phyloP scores from a whole-genome alignment of 2,888 invertebrate genomes.

The Mystacides longicornis region DNA sequence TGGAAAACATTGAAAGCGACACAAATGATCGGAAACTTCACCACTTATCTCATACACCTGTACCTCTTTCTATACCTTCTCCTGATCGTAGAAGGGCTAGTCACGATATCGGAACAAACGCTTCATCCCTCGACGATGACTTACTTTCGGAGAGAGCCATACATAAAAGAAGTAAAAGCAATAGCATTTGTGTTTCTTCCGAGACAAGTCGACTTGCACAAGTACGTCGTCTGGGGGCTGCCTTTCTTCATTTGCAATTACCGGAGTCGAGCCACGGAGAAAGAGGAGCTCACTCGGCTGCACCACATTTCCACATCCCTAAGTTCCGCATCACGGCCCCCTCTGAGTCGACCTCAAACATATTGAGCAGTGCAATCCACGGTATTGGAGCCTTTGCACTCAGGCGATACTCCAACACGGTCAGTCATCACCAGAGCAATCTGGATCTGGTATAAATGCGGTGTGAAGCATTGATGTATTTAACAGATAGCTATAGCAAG shows the following conservation, averaged over 20 bases:
- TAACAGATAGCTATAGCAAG: conserved; percentile 1
- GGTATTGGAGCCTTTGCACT: conserved; percentile 58
- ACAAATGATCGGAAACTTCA: background rate
- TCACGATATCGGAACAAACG: conserved; percentile 25
- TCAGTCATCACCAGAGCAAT: conserved; percentile 40
- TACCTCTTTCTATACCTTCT: conserved; percentile 5
- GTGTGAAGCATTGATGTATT: background rate
- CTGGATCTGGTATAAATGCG: background rate
- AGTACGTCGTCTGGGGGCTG: conserved; percentile 43
- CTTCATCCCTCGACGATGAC: conserved; percentile 14
- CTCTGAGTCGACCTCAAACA: conserved; percentile 43
- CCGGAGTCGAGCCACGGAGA: conserved; percentile 36
- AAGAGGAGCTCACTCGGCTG: conserved; percentile 42
- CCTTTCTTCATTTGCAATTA: conserved; percentile 56
- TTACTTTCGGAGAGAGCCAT: conserved; percentile 28
- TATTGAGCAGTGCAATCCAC: conserved; percentile 45
- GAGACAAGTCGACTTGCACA: conserved; percentile 35
- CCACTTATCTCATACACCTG: background rate
- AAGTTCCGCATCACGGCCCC: conserved; percentile 49
- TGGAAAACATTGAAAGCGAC: conserved; percentile 3
- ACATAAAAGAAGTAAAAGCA: conserved; percentile 40
- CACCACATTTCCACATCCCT: conserved; percentile 47
- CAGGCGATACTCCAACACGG: conserved; percentile 59
- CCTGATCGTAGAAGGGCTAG: conserved; percentile 19
- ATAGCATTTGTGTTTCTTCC: conserved; percentile 36